Evolutionary conservation across 92 coral and sea anemone species (phyloP).

Genomic region (Porites rus): DNA sequence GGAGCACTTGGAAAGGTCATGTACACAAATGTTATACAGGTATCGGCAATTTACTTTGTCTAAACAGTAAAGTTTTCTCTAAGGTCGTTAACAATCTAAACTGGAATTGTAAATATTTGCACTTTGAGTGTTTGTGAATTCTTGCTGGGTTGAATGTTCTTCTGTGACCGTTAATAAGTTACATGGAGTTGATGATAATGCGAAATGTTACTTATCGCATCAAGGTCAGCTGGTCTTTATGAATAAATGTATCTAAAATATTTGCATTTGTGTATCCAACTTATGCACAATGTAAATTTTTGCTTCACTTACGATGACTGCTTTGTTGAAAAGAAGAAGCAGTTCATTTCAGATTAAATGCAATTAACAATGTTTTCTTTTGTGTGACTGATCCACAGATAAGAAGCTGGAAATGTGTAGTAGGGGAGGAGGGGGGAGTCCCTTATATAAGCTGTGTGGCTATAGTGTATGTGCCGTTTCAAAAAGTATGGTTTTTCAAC

Average conservation of each 20-base stretch:
- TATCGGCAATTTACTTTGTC: neutral
- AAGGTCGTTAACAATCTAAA: constrained; percentile 10
- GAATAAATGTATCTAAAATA: neutral
- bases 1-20: constrained; percentile 15
- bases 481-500: too few species aligned
- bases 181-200: neutral
- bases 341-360: too few species aligned
- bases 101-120: constrained; percentile 24
- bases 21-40: constrained; percentile 8
- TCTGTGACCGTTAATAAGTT: neutral
- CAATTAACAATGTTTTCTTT: too few species aligned
- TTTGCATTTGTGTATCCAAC: neutral
- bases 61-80: constrained; percentile 5
- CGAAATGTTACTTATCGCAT: neutral
- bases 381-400: too few species aligned
- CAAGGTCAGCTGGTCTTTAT: neutral
- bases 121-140: neutral
- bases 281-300: too few species aligned
- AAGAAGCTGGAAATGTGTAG: too few species aligned
- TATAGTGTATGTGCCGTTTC: too few species aligned
- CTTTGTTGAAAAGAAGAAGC: too few species aligned
- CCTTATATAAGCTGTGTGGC: too few species aligned
- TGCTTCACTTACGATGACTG: too few species aligned
- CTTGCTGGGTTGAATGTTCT: neutral
- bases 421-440: too few species aligned